These are phyloP conservation scores for Microtus montanus DNA, from an alignment of 2,113 vertebrate genomes.

Conservation along the genomic window DNA sequence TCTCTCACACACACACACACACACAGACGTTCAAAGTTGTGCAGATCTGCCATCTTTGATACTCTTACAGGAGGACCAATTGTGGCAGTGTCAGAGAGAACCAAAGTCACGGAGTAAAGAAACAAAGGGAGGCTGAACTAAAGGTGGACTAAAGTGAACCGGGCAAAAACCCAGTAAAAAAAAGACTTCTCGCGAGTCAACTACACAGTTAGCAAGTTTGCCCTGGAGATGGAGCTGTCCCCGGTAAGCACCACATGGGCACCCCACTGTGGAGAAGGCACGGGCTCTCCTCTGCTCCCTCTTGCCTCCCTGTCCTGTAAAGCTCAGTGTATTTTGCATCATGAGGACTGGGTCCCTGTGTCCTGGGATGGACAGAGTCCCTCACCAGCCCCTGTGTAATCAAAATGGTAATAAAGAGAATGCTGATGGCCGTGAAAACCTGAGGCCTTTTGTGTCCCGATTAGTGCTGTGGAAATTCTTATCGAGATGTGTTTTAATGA, in stretches of 20 bases:
- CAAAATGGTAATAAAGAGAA: neutral
- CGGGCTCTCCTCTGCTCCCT: neutral
- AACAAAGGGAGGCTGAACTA: no score
- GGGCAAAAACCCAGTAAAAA: neutral
- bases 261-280: neutral
- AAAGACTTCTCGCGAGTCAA: neutral
- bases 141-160: neutral
- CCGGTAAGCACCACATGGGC: neutral
- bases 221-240: neutral
- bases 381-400: neutral
- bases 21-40: neutral
- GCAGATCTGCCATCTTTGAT: neutral
- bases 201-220: neutral
- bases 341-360: neutral
- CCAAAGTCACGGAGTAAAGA: neutral
- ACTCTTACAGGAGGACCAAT: neutral
- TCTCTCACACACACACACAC: neutral
- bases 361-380: neutral
- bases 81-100: neutral
- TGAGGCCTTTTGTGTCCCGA: neutral
- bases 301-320: neutral
- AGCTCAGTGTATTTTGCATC: neutral
- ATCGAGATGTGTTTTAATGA: conserved; percentile 33
- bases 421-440: neutral
- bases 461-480: conserved; percentile 24